Evolutionary conservation across 2,888 invertebrate species (phyloP).

Genomic region (Nomada lathburiana): DNA sequence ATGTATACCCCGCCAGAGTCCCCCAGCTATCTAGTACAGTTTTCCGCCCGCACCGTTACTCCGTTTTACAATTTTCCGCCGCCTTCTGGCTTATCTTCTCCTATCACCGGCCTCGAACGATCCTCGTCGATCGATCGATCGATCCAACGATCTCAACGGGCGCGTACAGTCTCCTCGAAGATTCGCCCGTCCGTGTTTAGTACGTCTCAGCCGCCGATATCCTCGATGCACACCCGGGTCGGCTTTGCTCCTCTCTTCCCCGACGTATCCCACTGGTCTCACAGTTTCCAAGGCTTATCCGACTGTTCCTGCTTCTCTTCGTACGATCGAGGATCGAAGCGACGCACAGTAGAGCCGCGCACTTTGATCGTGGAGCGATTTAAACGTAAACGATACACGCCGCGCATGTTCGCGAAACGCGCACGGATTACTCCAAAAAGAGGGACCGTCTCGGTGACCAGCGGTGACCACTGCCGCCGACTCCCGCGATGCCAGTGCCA

Average conservation of each 20-base stretch:
- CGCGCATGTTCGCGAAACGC: constrained; percentile 57
- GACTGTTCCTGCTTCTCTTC: not conserved
- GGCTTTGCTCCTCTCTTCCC: too few relatives aligned
- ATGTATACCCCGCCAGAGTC: not conserved
- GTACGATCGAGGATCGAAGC: constrained; percentile 19
- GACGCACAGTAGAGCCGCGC: constrained; percentile 35
- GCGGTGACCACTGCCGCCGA: constrained; percentile 77
- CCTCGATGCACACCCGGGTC: too few relatives aligned
- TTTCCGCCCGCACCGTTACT: too few relatives aligned
- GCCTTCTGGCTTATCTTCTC: too few relatives aligned
- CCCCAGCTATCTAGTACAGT: not conserved
- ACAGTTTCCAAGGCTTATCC: not conserved
- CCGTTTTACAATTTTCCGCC: too few relatives aligned
- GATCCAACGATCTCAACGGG: too few relatives aligned
- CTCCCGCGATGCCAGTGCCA: constrained; percentile 79
- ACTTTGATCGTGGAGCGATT: constrained; percentile 46
- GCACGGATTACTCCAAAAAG: constrained; percentile 48
- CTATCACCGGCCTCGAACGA: too few relatives aligned
- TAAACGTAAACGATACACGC: constrained; percentile 36
- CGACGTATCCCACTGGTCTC: not conserved
- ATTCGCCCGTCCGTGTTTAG: too few relatives aligned
- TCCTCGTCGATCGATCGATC: too few relatives aligned
- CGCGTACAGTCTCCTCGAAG: too few relatives aligned
- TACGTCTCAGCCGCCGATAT: too few relatives aligned
- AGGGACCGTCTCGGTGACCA: constrained; percentile 60